Evolutionary conservation across 2,113 vertebrate species (phyloP).

Genomic region (Meleagris gallopavo): DNA sequence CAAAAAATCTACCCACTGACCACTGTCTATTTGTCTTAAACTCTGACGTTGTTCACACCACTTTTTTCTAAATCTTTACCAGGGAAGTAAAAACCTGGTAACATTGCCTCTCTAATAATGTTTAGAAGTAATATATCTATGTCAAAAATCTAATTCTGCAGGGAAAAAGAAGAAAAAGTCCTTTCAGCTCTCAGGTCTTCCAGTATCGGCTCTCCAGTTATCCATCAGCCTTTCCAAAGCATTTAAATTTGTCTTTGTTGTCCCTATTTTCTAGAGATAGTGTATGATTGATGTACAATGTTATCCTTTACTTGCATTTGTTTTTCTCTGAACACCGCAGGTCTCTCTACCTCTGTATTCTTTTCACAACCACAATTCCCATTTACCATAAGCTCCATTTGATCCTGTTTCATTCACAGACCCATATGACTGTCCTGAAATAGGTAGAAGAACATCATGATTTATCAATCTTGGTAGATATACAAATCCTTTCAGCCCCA

Average conservation of each 20-base stretch:
- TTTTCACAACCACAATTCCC: background rate
- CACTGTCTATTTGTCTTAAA: background rate
- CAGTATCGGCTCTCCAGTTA: background rate
- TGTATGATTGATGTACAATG: background rate
- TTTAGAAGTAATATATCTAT: background rate
- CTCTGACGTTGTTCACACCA: background rate
- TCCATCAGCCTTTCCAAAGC: background rate
- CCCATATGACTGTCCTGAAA: background rate
- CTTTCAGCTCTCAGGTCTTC: background rate
- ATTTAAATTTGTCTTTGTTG: background rate
- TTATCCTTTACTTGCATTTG: background rate
- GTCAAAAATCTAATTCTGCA: background rate
- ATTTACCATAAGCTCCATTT: background rate
- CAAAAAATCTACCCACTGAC: background rate
- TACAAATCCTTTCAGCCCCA: background rate
- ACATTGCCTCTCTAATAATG: background rate
- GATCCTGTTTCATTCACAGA: background rate
- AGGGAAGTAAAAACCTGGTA: background rate
- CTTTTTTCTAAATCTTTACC: background rate
- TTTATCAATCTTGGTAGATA: background rate
- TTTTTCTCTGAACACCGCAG: background rate
- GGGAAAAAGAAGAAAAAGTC: background rate
- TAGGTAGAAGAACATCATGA: background rate
- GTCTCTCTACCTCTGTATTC: background rate
- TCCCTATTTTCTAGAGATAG: background rate